Evolutionary conservation across 37 sponge, comb jelly and placozoan species (phyloP).

Genomic region (Agelas oroides): DNA sequence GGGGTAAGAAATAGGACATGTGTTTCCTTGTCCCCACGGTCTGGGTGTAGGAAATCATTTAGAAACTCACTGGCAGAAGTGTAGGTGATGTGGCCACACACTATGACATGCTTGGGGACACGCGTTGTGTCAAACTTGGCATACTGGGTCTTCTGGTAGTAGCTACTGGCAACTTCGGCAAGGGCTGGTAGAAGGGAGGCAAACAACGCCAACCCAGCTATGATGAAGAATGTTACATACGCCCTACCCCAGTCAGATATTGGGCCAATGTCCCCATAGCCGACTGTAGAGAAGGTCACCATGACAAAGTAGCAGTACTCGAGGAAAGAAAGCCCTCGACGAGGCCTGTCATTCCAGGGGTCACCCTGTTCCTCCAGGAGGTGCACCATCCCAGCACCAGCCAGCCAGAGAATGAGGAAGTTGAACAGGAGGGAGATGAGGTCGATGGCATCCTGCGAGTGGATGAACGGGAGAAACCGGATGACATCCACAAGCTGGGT

Average conservation of each 20-base stretch:
- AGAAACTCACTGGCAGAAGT: conserved; percentile 56
- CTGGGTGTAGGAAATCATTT: conserved; percentile 80
- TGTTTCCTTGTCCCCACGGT: conserved; percentile 62
- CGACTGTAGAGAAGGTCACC: conserved; percentile 88
- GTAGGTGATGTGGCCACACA: conserved; percentile 73
- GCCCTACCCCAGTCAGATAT: conserved; percentile 66
- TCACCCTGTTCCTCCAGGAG: conserved; percentile 83
- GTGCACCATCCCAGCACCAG: conserved; percentile 70
- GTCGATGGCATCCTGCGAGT: conserved; percentile 28
- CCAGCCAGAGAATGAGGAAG: conserved; percentile 64
- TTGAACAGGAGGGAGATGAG: conserved; percentile 26
- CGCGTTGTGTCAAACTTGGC: conserved; percentile 15
- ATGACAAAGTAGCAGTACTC: conserved; percentile 74
- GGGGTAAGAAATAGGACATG: conserved; percentile 72
- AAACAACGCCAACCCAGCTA: conserved; percentile 71
- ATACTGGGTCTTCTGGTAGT: conserved; percentile 37
- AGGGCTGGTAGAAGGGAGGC: conserved; percentile 49
- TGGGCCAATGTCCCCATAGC: conserved; percentile 85
- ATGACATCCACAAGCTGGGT: conserved; percentile 45
- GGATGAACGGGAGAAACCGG: conserved; percentile 26
- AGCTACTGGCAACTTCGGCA: conserved; percentile 12
- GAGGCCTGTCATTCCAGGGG: conserved; percentile 64
- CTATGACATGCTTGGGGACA: conserved; percentile 65
- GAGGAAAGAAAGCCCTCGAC: conserved; percentile 13
- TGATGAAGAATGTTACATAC: conserved; percentile 80